A percentile compares a stretch with the other conserved stretches of the same genome.
These are phyloP conservation scores for Anguilla obscura DNA, from an alignment of 2,797 vertebrate genomes.

Conservation along the genomic window DNA sequence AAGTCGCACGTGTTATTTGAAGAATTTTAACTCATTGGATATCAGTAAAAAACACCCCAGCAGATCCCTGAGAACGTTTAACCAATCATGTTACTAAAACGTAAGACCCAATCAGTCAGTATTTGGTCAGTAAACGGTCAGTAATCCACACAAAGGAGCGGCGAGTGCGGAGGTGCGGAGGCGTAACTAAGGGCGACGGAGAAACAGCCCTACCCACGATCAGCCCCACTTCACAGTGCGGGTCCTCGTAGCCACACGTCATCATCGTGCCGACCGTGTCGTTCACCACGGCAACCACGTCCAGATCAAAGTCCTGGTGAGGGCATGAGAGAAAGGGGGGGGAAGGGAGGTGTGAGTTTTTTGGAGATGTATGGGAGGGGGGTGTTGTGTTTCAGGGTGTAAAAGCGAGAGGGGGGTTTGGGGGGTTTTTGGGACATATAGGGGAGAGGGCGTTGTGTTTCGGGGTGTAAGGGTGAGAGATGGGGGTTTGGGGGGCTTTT, in stretches of 20 bases:
- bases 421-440: too few species aligned
- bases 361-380: background rate
- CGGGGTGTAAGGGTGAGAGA: too few species aligned
- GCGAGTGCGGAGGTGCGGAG: too few species aligned
- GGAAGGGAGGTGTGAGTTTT: background rate
- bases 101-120: too few species aligned
- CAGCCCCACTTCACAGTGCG: conserved; percentile 89
- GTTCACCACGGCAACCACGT: conserved; percentile 91
- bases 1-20: too few species aligned
- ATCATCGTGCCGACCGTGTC: conserved; percentile 99
- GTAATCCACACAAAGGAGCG: too few species aligned
- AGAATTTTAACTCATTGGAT: conserved; percentile 77
- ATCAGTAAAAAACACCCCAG: background rate
- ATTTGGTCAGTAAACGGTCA: too few species aligned
- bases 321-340: background rate
- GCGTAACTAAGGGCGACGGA: background rate
- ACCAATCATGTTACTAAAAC: too few species aligned
- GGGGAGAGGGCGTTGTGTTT: too few species aligned
- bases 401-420: too few species aligned
- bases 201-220: conserved; percentile 82
- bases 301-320: conserved; percentile 88
- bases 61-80: background rate
- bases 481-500: too few species aligned
- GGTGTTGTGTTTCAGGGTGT: too few species aligned
- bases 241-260: conserved; percentile 92